Evolutionary conservation across 1,140 invertebrate genomes (phyloP).

Genomic region (Macrobrachium nipponense): DNA sequence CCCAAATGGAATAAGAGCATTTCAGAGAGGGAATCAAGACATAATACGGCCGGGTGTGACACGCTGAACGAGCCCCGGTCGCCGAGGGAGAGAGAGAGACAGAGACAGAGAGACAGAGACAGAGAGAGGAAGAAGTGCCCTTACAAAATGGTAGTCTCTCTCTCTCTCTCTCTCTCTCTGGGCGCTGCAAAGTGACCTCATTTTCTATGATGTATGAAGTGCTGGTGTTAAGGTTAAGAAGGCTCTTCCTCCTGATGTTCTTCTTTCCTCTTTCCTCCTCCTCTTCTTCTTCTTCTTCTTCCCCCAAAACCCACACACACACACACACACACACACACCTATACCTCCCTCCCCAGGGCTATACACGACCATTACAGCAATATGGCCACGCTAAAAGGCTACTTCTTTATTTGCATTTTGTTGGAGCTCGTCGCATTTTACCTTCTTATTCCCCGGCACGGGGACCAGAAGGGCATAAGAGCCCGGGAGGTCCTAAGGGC

Average conservation of each 20-base stretch:
- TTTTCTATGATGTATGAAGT: slow-evolving; percentile 40
- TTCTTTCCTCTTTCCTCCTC: background rate
- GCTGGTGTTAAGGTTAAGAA: background rate
- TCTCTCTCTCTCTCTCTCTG: too few relatives aligned
- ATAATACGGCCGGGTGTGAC: background rate
- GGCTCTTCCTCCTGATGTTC: background rate
- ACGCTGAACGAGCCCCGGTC: too few relatives aligned
- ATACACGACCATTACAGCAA: slow-evolving; percentile 30
- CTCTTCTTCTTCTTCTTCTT: background rate
- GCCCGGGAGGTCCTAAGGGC: too few relatives aligned
- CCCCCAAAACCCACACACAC: background rate
- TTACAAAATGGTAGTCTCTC: background rate
- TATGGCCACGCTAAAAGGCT: slow-evolving; percentile 39
- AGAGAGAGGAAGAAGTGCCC: slow-evolving; percentile 6
- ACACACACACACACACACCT: background rate
- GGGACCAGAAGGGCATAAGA: too few relatives aligned
- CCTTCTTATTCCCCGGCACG: slow-evolving; percentile 7
- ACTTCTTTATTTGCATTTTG: slow-evolving; percentile 48
- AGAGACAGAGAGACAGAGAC: background rate
- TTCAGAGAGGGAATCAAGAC: background rate
- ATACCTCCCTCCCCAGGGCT: background rate
- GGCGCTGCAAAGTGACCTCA: slow-evolving; percentile 13
- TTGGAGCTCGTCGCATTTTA: slow-evolving; percentile 8
- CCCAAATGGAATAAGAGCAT: background rate
- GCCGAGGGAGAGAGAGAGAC: background rate